Base-by-base conservation (phyloP, 1,140 invertebrate genomes). In the Diorhabda elongata region DNA sequence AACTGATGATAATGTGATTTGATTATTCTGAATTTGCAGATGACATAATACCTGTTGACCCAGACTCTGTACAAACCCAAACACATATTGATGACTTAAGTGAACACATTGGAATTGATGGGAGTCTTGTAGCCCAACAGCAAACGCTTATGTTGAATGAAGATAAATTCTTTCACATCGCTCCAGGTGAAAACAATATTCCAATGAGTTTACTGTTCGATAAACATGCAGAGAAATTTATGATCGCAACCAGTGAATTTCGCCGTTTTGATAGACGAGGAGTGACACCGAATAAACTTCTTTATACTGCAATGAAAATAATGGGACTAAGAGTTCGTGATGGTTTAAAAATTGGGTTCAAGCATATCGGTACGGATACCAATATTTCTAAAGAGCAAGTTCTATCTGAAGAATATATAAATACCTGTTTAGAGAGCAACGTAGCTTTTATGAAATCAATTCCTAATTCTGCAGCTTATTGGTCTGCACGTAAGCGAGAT, bases 401-500 rank as follows among this genome's bases (percentile, higher is more conserved):
- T 42, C 9, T 42, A 6, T 2, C 3, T 3, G 6, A 11, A 43
- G 42, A 63, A 42, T 63, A 65, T n/a, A 6, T 65, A 42, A 44
- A 4, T 0, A 78, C 70, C 61, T 75, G 67, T 43, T 44, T 69
- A 3, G 62, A 73, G 64, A 66, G 26, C 42, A 65, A 66, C 57
- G 56, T 72, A 11, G 72, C 75, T 43, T 73, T 77, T 63, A 66
- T 77, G n/a, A 71, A 73, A 52, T 70, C 60, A 26, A 69, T 79
- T 56, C 72, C 75, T 52, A 77, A 75, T 71, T 78, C 78, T 47
- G 67, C 73, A 45, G 72, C 67, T 8, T 79, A 79, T 76, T 81
- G 80, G 77, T 7, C 61, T 42, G 68, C 76, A 41, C 60, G 70
- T 5, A 82, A 83, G 76, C 75, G 71, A 71, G 81, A 82, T 73